Evolutionary conservation across 1,140 invertebrate species (phyloP), one percentile per base, ranked within the genome.

Genomic region (Drosophila kepulauana): DNA sequence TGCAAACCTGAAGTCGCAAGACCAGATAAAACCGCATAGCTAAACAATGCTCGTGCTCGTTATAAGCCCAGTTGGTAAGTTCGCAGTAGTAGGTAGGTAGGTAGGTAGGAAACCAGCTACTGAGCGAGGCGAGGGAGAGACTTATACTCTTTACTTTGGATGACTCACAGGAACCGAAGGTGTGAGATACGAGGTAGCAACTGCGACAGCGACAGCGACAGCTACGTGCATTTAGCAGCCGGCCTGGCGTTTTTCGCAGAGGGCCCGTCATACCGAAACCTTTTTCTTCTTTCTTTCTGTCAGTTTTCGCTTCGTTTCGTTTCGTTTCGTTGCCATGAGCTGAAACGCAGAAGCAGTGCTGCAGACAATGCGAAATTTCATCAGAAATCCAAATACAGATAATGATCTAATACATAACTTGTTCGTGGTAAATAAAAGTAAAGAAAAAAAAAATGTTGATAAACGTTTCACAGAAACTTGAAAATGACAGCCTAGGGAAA

Each of bases 401-500:
- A 90, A 90, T 89, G 85, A 89, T 89, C 85, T 89, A 89, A 89
- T 87, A 88, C 84, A 88, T 85, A 89, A 85, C 81, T 89, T 90
- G 81, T 81, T 85, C 81, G 70, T 73, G 59, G 69, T 72, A 82
- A 79, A 59, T 77, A 79, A 82, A 82, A 25, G 20, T 25, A 25
- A 86, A 86, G 74, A 76, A 72, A 58, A 79, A 69, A 81, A 79
- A 85, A 87, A 78, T 59, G 72, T 51, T 87, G 82, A 86, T 85
- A 85, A 86, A 85, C 77, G 75, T 48, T 69, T 66, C 45, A 59
- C 52, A 61, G 61, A 43, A 52, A 56, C 11, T 25, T 15, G 25
- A 13, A 38, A 25, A 43, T 43, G 41, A 7, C 11, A 62, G n/a
- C 11, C 56, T 51, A 48, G n/a, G 11, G 28, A 61, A 41, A 28